Conservation (phyloP, 2,113 vertebrate species). For the Ammodytes marinus region DNA sequence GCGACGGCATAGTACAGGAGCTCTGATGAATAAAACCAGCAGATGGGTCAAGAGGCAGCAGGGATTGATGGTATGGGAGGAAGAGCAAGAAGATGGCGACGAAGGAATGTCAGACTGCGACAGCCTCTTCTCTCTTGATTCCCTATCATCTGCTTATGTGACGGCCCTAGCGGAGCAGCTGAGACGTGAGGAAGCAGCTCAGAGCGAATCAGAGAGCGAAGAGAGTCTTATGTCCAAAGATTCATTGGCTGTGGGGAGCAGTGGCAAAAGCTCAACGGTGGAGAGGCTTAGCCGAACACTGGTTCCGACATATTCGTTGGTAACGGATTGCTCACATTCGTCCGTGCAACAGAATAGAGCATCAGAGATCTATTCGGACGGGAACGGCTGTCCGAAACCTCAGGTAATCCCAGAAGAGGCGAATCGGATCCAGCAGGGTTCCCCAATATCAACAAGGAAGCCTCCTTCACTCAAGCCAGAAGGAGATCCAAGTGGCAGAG, state of each 20-base stretch:
- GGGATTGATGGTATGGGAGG: slow-evolving; percentile 68
- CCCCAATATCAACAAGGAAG: slow-evolving; percentile 46
- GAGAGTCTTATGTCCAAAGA: slow-evolving; percentile 94
- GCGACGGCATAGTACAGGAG: slow-evolving; percentile 88
- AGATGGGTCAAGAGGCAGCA: slow-evolving; percentile 68
- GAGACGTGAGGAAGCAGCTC: slow-evolving; percentile 78
- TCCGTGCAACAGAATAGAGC: slow-evolving; percentile 68
- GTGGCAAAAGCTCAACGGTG: slow-evolving; percentile 30
- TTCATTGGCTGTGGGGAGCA: slow-evolving; percentile 83
- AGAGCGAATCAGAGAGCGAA: slow-evolving; percentile 89
- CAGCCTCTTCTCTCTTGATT: slow-evolving; percentile 93
- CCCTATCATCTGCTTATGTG: slow-evolving; percentile 89
- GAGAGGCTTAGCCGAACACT: slow-evolving; percentile 31
- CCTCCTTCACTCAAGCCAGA: background rate
- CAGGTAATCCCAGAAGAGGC: slow-evolving; percentile 87
- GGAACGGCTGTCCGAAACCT: slow-evolving; percentile 73
- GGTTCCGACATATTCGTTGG: slow-evolving; percentile 46
- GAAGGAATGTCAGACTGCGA: slow-evolving; percentile 88
- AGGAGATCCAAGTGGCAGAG: slow-evolving; percentile 27
- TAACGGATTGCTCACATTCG: slow-evolving; percentile 38
- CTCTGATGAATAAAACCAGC: slow-evolving; percentile 76
- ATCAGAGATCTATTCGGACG: slow-evolving; percentile 73
- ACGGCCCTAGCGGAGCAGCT: slow-evolving; percentile 81
- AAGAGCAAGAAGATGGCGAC: slow-evolving; percentile 67
- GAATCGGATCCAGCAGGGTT: slow-evolving; percentile 84